Conservation (phyloP, 1,140 invertebrate species). For the Plectrocnemia conspersa region DNA sequence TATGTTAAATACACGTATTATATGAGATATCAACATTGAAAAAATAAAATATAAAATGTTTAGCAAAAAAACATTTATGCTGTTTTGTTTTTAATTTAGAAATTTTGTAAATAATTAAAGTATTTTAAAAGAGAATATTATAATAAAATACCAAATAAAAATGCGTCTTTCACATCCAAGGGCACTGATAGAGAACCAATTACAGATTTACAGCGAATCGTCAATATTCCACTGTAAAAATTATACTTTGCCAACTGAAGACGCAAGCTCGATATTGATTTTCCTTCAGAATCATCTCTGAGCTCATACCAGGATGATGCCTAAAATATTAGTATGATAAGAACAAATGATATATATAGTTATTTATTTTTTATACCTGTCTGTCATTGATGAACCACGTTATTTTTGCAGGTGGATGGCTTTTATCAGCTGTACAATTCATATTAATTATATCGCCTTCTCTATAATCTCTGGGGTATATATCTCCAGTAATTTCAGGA, state of each 20-base stretch:
- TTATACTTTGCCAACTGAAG: conserved; percentile 42
- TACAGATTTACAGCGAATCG: conserved; percentile 48
- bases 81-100: no score
- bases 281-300: conserved; percentile 42
- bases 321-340: conserved; percentile 37
- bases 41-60: no score
- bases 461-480: conserved; percentile 61
- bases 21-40: no score
- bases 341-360: conserved; percentile 11
- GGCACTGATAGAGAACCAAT: conserved; percentile 43
- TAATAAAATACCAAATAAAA: conserved; percentile 50
- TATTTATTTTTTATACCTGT: conserved; percentile 48
- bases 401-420: conserved; percentile 63
- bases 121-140: no score
- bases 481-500: conserved; percentile 65
- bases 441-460: conserved; percentile 67
- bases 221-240: conserved; percentile 46
- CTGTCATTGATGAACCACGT: conserved; percentile 71
- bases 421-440: conserved; percentile 70
- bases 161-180: conserved; percentile 46
- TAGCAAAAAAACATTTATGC: no score
- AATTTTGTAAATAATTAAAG: no score
- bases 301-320: conserved; percentile 36
- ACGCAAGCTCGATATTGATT: conserved; percentile 44
- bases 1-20: no score